Conservation (phyloP, 2,888 invertebrate species). For the Harpagoxenus sublaevis region DNA sequence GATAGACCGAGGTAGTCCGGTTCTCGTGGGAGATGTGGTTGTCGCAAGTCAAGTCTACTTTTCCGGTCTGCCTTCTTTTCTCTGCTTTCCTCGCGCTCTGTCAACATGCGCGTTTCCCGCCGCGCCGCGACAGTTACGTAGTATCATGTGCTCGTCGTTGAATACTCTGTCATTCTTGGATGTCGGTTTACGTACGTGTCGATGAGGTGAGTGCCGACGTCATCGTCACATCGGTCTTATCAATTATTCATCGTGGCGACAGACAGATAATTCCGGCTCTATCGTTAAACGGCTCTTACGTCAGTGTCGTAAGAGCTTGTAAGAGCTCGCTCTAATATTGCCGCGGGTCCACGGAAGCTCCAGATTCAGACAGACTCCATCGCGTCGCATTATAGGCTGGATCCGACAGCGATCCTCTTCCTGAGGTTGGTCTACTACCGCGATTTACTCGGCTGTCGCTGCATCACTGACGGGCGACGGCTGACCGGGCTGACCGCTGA, state of each 20-base stretch:
- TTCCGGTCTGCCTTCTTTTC: neutral
- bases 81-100: neutral
- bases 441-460: neutral
- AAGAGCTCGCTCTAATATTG: neutral
- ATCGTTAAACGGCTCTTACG: neutral
- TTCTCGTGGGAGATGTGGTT: conserved; percentile 4
- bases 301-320: no score
- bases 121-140: neutral
- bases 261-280: neutral
- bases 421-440: neutral
- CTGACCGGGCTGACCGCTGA: no score
- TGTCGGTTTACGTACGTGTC: conserved; percentile 25
- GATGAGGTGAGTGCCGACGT: neutral
- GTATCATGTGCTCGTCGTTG: neutral
- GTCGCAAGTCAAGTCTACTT: neutral
- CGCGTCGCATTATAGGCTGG: neutral
- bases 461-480: neutral
- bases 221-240: neutral
- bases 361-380: neutral
- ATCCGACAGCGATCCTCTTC: neutral
- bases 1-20: neutral
- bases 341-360: neutral
- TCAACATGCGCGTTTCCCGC: neutral
- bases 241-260: conserved; percentile 1
- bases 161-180: neutral